Conservation (phyloP, 2,113 vertebrate genomes). For the Collichthys lucidus region DNA sequence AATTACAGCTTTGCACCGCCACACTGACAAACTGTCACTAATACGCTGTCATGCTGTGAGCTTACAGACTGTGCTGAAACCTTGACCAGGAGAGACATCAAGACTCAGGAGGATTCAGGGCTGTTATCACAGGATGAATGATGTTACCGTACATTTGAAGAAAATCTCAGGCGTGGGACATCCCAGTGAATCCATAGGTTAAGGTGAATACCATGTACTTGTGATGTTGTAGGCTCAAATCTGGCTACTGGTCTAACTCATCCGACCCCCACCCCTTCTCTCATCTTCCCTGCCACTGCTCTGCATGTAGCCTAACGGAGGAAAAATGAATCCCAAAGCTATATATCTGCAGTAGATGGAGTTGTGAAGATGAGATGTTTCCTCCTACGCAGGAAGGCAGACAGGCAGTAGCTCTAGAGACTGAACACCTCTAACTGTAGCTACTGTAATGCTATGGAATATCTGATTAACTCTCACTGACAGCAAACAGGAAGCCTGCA, state of each 20-base stretch:
- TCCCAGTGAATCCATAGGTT: conserved; percentile 54
- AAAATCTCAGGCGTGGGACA: conserved; percentile 47
- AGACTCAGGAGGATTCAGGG: conserved; percentile 22
- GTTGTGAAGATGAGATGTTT: conserved; percentile 73
- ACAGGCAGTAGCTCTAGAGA: conserved; percentile 65
- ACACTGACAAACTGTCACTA: conserved; percentile 34
- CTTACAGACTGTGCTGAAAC: conserved; percentile 27
- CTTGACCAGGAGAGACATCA: conserved; percentile 17
- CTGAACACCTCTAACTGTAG: conserved; percentile 64
- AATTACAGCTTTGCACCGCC: conserved; percentile 34
- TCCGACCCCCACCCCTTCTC: not conserved
- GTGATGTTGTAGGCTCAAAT: conserved; percentile 59
- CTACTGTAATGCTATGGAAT: conserved; percentile 43
- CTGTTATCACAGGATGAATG: conserved; percentile 21
- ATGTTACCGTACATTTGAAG: conserved; percentile 14
- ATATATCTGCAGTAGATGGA: conserved; percentile 60
- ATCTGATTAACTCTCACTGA: conserved; percentile 45
- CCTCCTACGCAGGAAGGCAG: conserved; percentile 74
- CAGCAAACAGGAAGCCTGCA: conserved; percentile 35
- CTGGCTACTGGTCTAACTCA: conserved; percentile 26
- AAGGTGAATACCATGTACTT: conserved; percentile 51
- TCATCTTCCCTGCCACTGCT: conserved; percentile 37
- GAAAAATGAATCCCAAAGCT: conserved; percentile 52
- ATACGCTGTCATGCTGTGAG: conserved; percentile 39
- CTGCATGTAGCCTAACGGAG: conserved; percentile 51